Evolutionary conservation across 2,113 vertebrate species (phyloP).

Genomic region (Amia ocellicauda): DNA sequence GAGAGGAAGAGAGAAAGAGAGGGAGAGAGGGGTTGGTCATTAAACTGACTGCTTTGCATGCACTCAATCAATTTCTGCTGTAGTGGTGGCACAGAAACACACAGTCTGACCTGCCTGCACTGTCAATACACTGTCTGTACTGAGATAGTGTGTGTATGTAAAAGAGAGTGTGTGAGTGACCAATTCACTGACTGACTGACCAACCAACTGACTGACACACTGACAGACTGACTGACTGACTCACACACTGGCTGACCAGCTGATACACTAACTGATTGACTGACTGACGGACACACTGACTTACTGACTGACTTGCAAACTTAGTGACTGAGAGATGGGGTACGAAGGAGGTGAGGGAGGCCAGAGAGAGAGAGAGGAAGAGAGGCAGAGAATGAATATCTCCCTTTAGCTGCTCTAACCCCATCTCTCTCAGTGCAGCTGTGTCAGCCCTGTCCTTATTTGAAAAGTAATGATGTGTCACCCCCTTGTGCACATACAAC

Average conservation of each 20-base stretch:
- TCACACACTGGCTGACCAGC: too few species aligned
- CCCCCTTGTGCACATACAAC: too few species aligned
- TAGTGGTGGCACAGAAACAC: background rate
- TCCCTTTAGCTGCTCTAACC: too few species aligned
- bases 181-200: slow-evolving; percentile 35
- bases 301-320: slow-evolving; percentile 36
- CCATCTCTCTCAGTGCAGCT: too few species aligned
- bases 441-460: too few species aligned
- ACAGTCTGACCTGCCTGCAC: background rate
- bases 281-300: slow-evolving; percentile 35
- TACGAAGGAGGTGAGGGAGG: background rate
- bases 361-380: background rate
- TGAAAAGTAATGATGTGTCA: too few species aligned
- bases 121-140: slow-evolving; percentile 32
- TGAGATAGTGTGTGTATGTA: too few species aligned
- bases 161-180: too few species aligned
- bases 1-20: background rate
- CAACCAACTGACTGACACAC: slow-evolving; percentile 37
- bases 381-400: background rate
- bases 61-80: slow-evolving; percentile 34
- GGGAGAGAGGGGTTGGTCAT: slow-evolving; percentile 32
- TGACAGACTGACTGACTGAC: slow-evolving; percentile 39
- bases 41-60: slow-evolving; percentile 35
- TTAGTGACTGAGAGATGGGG: slow-evolving; percentile 27
- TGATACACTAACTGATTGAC: slow-evolving; percentile 35